Conservation (phyloP, 1,140 invertebrate species). For the Helicoverpa armigera region DNA sequence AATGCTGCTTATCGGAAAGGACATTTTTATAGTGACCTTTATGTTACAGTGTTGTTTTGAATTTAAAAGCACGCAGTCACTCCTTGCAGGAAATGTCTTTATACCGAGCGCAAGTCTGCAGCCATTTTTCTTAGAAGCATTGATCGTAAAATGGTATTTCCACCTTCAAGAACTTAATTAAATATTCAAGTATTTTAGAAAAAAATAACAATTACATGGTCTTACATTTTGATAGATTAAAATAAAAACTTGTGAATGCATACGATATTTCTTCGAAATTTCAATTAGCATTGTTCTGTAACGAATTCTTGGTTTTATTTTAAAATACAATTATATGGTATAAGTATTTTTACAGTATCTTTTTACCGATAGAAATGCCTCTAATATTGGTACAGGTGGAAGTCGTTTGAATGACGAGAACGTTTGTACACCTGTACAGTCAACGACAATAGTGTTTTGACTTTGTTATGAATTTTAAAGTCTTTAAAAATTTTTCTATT, state of each 20-base stretch:
- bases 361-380: slow-evolving; percentile 8
- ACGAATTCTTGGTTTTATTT: neutral
- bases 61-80: slow-evolving; percentile 15
- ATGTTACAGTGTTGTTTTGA: slow-evolving; percentile 21
- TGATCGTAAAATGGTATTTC: slow-evolving; percentile 32
- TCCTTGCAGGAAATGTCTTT: slow-evolving; percentile 23
- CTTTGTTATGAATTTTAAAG: too few species aligned
- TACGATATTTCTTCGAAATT: slow-evolving; percentile 37
- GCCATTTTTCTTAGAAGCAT: slow-evolving; percentile 11
- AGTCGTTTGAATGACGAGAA: neutral
- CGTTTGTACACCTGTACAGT: slow-evolving; percentile 2
- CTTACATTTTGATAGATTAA: slow-evolving; percentile 44
- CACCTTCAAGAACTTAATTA: slow-evolving; percentile 23
- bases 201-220: slow-evolving; percentile 41
- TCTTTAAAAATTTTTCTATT: too few species aligned
- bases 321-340: slow-evolving; percentile 5
- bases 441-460: neutral
- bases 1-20: slow-evolving; percentile 30
- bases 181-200: slow-evolving; percentile 25
- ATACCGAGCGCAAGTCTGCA: neutral
- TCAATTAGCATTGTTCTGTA: slow-evolving; percentile 24
- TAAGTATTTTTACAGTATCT: slow-evolving; percentile 13
- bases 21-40: slow-evolving; percentile 44
- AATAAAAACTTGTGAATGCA: slow-evolving; percentile 38
- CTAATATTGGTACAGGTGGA: slow-evolving; percentile 12